Base-by-base conservation (phyloP, 2,113 vertebrate genomes). In the Labeo catla region DNA sequence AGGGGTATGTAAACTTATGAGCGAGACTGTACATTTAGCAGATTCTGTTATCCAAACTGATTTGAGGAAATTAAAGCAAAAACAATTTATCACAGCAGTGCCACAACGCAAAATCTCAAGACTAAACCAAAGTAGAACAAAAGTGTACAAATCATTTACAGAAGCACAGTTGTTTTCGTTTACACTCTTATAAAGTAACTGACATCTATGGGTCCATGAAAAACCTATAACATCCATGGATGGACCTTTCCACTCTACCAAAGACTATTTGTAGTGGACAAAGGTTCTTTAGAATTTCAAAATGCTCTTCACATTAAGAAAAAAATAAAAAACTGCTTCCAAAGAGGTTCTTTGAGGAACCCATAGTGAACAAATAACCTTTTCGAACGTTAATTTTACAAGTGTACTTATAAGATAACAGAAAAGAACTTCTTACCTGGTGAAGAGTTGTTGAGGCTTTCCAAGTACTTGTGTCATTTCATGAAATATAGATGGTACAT, bases 401-500 rank as follows among this genome's bases (percentile, higher is more conserved):
- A 54, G 5, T 57, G 2, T 57, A 57, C 16, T 47, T 11, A 1
- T 57, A 43, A 59, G 1, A 47, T 13, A 49, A 23, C 45, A 6
- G 43, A 23, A 76, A 28, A 2, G 7, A 57, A 52, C 15, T n/a
- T 73, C 68, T 73, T 84, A 84, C 82, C 82, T 73, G 82, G 4
- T 73, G 68, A 84, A 45, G 68, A 39, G 57, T 12, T 3, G 6
- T 6, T 11, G 36, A 73, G 50, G 45, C 16, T 43, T 72, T 59
- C 28, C 49, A 73, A 45, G 57, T n/a, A 36, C 28, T 36, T 59
- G 43, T 50, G 12, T 81, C 8, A 9, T 45, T 10, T 57, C 50
- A 23, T 45, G 34, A 72, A 21, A n/a, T 21, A 57, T 8, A 57
- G 36, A 73, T 45, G 34, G 66, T 10, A 16, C 45, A 36, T 15